These are phyloP conservation scores for Lasiurus cinereus DNA, from an alignment of 2,113 vertebrate genomes.

Conservation along the genomic window DNA sequence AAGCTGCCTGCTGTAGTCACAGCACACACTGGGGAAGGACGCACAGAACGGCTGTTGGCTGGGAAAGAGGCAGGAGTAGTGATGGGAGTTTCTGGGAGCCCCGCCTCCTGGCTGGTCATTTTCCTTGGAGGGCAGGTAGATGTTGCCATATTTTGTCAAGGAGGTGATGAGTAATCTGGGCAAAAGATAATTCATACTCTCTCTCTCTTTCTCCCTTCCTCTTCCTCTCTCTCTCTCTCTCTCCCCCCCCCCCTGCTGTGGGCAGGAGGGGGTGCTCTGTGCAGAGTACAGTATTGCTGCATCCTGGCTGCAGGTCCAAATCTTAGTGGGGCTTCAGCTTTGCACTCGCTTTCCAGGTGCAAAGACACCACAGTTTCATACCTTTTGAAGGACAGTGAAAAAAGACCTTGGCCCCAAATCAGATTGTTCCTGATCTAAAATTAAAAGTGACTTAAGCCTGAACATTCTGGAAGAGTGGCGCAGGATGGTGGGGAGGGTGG, in stretches of 20 bases:
- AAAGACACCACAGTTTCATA: conserved; percentile 68
- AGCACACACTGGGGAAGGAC: background rate
- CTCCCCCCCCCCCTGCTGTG: background rate
- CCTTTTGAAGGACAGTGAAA: conserved; percentile 74
- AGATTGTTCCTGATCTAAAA: conserved; percentile 78
- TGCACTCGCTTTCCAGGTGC: conserved; percentile 59
- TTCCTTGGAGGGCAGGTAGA: background rate
- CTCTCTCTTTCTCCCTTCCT: background rate
- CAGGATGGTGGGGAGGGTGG: conserved; percentile 69
- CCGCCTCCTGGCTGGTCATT: background rate
- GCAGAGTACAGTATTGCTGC: background rate
- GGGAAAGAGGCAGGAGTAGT: background rate
- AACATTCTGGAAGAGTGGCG: conserved; percentile 50
- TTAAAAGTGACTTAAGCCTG: conserved; percentile 77
- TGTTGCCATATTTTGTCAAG: background rate
- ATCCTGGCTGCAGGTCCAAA: background rate
- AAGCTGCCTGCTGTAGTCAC: background rate
- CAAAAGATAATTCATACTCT: background rate
- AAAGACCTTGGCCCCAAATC: conserved; percentile 76
- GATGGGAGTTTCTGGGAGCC: background rate
- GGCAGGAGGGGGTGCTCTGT: background rate
- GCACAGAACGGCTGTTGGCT: background rate
- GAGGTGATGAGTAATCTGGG: background rate
- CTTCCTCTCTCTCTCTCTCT: no score
- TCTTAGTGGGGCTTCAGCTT: conserved; percentile 59